These are phyloP conservation scores for Corythoichthys haematopterus DNA, from an alignment of 2,113 vertebrate species.

Conservation along the genomic window DNA sequence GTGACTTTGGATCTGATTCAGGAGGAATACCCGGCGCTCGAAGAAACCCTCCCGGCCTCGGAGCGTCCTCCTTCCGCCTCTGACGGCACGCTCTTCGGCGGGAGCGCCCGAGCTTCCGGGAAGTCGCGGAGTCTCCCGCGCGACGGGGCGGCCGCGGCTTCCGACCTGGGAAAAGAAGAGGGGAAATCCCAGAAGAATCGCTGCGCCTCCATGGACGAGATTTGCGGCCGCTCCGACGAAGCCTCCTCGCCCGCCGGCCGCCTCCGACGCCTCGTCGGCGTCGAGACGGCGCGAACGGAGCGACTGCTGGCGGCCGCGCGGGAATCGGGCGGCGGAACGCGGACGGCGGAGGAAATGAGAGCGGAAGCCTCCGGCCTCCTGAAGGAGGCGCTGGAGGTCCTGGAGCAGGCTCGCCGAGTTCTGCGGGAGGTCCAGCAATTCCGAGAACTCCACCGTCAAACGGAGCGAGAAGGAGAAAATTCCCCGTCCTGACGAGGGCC, in stretches of 20 bases:
- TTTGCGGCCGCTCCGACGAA: neutral
- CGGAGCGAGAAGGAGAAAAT: neutral
- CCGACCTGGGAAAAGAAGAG: slow-evolving; percentile 73
- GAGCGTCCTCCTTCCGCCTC: slow-evolving; percentile 22
- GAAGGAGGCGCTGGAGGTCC: slow-evolving; percentile 78
- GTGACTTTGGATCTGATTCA: slow-evolving; percentile 94
- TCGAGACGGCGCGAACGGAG: slow-evolving; percentile 89
- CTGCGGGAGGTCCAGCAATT: slow-evolving; percentile 87
- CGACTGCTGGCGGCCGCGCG: slow-evolving; percentile 80
- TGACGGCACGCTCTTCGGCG: slow-evolving; percentile 23
- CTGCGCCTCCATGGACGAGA: slow-evolving; percentile 84
- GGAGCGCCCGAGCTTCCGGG: slow-evolving; percentile 18
- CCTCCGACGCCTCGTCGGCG: slow-evolving; percentile 83
- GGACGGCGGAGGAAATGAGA: slow-evolving; percentile 60
- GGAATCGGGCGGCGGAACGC: slow-evolving; percentile 39
- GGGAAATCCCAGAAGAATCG: slow-evolving; percentile 74
- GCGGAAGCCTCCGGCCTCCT: slow-evolving; percentile 81
- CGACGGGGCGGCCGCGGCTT: slow-evolving; percentile 42
- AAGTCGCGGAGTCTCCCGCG: slow-evolving; percentile 70
- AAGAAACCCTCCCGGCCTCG: no score
- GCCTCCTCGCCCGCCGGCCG: slow-evolving; percentile 55
- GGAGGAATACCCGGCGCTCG: slow-evolving; percentile 74
- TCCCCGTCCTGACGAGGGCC: neutral
- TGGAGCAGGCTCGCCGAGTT: slow-evolving; percentile 84
- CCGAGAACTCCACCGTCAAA: slow-evolving; percentile 76